Percentiles rank a stretch among this genome's conserved stretches.
These are phyloP conservation scores for Triops cancriformis DNA, from an alignment of 1,140 invertebrate species.

Conservation along the genomic window DNA sequence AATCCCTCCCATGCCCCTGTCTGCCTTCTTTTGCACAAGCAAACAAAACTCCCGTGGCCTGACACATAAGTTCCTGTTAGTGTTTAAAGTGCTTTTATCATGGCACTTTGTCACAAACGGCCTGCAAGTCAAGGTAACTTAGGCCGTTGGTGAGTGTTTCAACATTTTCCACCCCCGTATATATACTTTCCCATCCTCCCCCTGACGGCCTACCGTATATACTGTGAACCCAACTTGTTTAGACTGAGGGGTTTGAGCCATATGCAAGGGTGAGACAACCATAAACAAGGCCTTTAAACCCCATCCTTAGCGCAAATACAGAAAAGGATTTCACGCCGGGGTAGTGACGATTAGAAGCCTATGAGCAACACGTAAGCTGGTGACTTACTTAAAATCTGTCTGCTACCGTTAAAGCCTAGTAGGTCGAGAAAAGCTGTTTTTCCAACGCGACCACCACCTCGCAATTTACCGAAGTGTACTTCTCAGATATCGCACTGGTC, in stretches of 20 bases:
- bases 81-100: background rate
- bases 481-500: too few relatives aligned
- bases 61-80: background rate
- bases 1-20: too few relatives aligned
- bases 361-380: background rate
- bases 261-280: constrained; percentile 1
- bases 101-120: constrained; percentile 4
- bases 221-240: background rate
- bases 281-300: background rate
- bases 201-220: too few relatives aligned
- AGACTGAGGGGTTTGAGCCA: background rate
- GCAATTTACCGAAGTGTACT: too few relatives aligned
- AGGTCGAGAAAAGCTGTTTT: background rate
- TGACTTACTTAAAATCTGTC: background rate
- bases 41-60: too few relatives aligned
- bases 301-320: background rate
- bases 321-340: background rate
- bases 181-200: too few relatives aligned
- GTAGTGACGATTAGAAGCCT: background rate
- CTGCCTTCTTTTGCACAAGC: too few relatives aligned
- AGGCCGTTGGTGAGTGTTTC: background rate
- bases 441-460: background rate
- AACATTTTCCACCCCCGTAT: too few relatives aligned
- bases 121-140: background rate
- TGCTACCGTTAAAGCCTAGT: background rate